phyloP scores from a whole-genome alignment of 2,797 vertebrate species.

The Eulemur rubriventer region DNA sequence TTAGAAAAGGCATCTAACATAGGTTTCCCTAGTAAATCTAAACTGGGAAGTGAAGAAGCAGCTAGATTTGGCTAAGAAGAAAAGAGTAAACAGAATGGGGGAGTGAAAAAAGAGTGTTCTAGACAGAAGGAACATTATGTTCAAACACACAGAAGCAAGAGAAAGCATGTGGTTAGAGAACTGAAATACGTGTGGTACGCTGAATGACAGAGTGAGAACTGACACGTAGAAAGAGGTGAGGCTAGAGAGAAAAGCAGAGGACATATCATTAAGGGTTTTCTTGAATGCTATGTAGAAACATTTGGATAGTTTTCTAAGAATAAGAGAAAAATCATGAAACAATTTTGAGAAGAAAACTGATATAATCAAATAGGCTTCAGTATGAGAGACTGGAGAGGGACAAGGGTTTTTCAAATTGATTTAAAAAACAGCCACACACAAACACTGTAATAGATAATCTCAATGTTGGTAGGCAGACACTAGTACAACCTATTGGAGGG shows the following conservation, averaged over 20 bases:
- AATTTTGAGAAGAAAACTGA: not conserved
- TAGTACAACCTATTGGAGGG: not conserved
- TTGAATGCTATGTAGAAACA: not conserved
- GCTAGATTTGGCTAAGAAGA: not conserved
- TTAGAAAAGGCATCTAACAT: not conserved
- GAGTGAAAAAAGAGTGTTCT: not conserved
- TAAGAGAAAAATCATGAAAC: not conserved
- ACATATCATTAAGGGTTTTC: not conserved
- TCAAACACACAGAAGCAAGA: not conserved
- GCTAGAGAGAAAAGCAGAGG: not conserved
- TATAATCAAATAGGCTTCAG: not conserved
- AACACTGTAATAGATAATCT: not conserved
- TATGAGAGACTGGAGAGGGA: not conserved
- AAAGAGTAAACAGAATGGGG: not conserved
- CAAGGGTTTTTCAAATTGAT: not conserved
- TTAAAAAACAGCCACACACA: not conserved
- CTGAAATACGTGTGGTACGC: not conserved
- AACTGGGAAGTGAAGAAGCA: not conserved
- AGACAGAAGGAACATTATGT: not conserved
- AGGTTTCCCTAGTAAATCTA: constrained; percentile 1
- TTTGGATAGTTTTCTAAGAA: not conserved
- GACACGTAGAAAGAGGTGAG: too few species aligned
- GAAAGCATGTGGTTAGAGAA: not conserved
- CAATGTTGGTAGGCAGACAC: not conserved
- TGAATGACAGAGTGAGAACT: rapidly evolving